Evolutionary conservation across 2,888 invertebrate genomes (phyloP).

Genomic region (Oxyteleia sp.): DNA sequence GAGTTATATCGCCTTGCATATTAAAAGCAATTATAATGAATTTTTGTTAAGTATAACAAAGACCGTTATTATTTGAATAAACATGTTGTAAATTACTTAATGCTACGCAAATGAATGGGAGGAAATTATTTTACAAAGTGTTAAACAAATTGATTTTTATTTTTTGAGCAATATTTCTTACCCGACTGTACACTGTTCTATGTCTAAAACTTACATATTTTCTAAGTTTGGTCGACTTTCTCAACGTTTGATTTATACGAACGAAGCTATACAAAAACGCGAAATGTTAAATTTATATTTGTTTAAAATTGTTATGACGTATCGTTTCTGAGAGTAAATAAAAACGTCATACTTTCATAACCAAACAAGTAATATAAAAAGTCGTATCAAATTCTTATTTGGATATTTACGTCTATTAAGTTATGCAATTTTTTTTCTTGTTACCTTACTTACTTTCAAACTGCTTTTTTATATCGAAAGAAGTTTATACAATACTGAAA

Average conservation of each 20-base stretch:
- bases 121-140: slow-evolving; percentile 22
- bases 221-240: slow-evolving; percentile 9
- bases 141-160: background rate
- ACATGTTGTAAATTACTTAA: slow-evolving; percentile 28
- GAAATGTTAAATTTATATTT: slow-evolving; percentile 33
- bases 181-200: background rate
- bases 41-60: slow-evolving; percentile 32
- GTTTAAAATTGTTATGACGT: slow-evolving; percentile 34
- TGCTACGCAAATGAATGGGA: slow-evolving; percentile 19
- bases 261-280: slow-evolving; percentile 31
- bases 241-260: slow-evolving; percentile 30
- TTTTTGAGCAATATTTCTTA: slow-evolving; percentile 9
- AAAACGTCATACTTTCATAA: slow-evolving; percentile 13
- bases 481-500: no score
- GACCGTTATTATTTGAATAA: slow-evolving; percentile 26
- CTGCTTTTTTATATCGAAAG: no score
- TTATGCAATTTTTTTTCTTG: no score
- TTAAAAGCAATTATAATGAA: slow-evolving; percentile 45
- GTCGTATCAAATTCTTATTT: no score
- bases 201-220: slow-evolving; percentile 34
- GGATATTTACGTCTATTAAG: no score
- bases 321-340: slow-evolving; percentile 30
- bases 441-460: no score
- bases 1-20: slow-evolving; percentile 30
- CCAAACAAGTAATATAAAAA: background rate